Evolutionary conservation across 2,888 invertebrate species (phyloP).

Genomic region (Clepsis dumicolana): DNA sequence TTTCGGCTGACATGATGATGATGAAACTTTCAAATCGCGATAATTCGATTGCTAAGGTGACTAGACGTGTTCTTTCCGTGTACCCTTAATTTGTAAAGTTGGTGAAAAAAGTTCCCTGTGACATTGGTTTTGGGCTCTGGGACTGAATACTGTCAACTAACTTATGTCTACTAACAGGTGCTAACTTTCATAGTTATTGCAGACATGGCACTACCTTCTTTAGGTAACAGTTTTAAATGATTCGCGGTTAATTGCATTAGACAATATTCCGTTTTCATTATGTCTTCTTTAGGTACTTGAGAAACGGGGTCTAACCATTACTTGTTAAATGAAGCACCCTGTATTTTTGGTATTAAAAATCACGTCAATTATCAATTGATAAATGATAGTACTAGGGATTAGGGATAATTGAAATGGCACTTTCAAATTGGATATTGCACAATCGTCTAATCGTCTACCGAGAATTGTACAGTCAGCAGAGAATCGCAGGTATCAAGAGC

Average conservation of each 20-base stretch:
- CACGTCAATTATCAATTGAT: slow-evolving; percentile 38
- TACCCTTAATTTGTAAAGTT: too few species aligned
- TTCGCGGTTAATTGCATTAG: too few species aligned
- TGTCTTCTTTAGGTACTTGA: not conserved
- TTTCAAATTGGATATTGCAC: slow-evolving; percentile 45
- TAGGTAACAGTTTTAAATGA: too few species aligned
- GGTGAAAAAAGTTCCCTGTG: too few species aligned
- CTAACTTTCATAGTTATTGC: not conserved
- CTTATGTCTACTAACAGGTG: not conserved
- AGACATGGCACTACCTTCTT: too few species aligned
- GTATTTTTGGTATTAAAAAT: slow-evolving; percentile 15
- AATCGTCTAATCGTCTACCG: slow-evolving; percentile 36
- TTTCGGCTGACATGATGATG: too few species aligned
- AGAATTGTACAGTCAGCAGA: not conserved
- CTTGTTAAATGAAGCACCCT: not conserved
- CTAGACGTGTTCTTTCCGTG: too few species aligned
- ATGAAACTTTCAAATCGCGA: too few species aligned
- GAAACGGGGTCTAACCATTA: not conserved
- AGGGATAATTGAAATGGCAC: slow-evolving; percentile 36
- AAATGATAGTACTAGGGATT: slow-evolving; percentile 19
- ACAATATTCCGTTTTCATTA: too few species aligned
- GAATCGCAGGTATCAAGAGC: too few species aligned
- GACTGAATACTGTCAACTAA: slow-evolving; percentile 1
- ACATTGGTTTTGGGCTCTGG: not conserved
- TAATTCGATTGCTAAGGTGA: too few species aligned